Evolutionary conservation across 2,797 vertebrate genomes (phyloP), one percentile per base, ranked within the genome.

Genomic region (Aldrovandia affinis): DNA sequence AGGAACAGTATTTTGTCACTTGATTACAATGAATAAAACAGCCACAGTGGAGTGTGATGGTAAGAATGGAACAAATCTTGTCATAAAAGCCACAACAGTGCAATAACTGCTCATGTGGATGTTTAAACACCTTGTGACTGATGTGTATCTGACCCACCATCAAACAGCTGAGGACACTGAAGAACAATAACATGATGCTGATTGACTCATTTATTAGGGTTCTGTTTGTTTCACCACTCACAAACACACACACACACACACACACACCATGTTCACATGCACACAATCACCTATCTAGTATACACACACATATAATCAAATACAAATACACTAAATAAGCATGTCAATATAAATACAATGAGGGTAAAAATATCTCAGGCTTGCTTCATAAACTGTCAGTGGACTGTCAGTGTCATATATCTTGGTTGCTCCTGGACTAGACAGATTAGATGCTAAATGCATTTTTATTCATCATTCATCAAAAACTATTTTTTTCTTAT

Each of bases 61-160:
- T 9, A 33, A 70, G 36, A 70, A 10, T 18, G 65, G 18, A 15
- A 33, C 12, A 70, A 10, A 25, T 25, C 57, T 20, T 61, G 4
- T 65, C 10, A 28, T 65, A 30, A 14, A n/a, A 20, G 18, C 55
- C 18, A 57, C 18, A 14, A 57, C 18, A 57, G 2, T 14, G 55
- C 55, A 57, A 20, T 14, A 88, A 5, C 30, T 83, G 83, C 87
- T 87, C 78, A 85, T 30, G 81, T 88, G 81, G 87, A 87, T 93
- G 90, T 92, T 91, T 88, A 90, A 91, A 93, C 90, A 93, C 91
- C 91, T 92, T 90, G 83, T 90, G 78, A 89, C 90, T 90, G 90
- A 90, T 87, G 78, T 92, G 90, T 90, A 90, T 91, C 88, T 57
- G 90, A 90, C 90, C 90, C 89, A 88, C 91, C 91, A 91, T 92